Percentiles rank a stretch among this genome's conserved stretches.
Conservation (phyloP, 2,888 invertebrate genomes). For the Nezara viridula region DNA sequence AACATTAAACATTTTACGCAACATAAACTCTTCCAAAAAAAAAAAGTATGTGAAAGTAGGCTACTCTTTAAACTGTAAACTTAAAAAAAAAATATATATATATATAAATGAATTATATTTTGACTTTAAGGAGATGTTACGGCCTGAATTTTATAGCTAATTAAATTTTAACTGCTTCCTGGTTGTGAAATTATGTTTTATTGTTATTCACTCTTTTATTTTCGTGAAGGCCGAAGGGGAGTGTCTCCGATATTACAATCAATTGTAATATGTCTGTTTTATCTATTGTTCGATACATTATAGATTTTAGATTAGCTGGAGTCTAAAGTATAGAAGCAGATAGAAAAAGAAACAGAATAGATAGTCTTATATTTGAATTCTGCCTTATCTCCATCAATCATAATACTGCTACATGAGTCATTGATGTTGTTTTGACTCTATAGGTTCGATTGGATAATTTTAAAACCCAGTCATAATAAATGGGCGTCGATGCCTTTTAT, state of each 20-base stretch:
- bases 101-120: background rate
- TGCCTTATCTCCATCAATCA: constrained; percentile 3
- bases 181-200: background rate
- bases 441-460: background rate
- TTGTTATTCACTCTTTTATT: background rate
- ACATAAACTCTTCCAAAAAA: background rate
- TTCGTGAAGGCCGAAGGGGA: background rate
- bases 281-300: background rate
- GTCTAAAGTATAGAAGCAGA: background rate
- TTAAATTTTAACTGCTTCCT: constrained; percentile 9
- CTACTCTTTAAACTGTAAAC: background rate
- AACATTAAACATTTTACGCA: background rate
- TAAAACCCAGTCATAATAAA: background rate
- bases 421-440: background rate
- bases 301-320: background rate
- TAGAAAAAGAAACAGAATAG: background rate
- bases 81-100: too few relatives aligned
- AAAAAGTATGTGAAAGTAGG: background rate
- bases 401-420: background rate
- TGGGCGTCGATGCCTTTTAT: background rate
- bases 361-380: background rate
- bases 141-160: background rate
- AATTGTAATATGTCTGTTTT: background rate
- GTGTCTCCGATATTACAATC: too few relatives aligned
- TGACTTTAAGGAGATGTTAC: background rate